phyloP scores from a whole-genome alignment of 2,888 invertebrate species.

The Hedya salicella region DNA sequence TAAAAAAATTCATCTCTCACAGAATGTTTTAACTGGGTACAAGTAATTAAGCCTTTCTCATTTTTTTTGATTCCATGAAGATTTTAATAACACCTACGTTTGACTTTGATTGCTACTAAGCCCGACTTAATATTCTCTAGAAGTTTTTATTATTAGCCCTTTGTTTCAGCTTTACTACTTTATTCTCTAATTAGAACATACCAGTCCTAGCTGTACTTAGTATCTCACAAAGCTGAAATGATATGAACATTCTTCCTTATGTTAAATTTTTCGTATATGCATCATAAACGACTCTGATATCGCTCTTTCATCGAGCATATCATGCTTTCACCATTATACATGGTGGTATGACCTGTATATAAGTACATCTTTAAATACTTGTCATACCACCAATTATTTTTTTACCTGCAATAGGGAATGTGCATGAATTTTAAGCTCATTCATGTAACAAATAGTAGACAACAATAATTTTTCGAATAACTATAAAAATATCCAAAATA shows the following conservation, averaged over 20 bases:
- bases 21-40: conserved; percentile 1
- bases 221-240: not conserved
- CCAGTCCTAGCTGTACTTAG: conserved; percentile 6
- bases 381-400: too few species aligned
- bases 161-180: conserved; percentile 27
- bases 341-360: too few species aligned
- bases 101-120: conserved; percentile 47
- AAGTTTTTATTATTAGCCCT: conserved; percentile 44
- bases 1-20: not conserved
- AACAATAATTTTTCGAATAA: too few species aligned
- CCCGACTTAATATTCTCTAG: conserved; percentile 48
- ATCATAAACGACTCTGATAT: too few species aligned
- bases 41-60: conserved; percentile 18
- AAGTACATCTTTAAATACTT: too few species aligned
- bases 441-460: too few species aligned
- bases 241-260: not conserved
- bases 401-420: too few species aligned
- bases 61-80: conserved; percentile 21
- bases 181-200: conserved; percentile 21
- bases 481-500: too few species aligned
- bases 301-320: too few species aligned
- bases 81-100: conserved; percentile 46
- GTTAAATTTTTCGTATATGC: not conserved
- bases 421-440: too few species aligned
- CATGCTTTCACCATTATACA: too few species aligned